Evolutionary conservation across 92 coral and sea anemone genomes (phyloP).

Genomic region (Palythoa grandis): DNA sequence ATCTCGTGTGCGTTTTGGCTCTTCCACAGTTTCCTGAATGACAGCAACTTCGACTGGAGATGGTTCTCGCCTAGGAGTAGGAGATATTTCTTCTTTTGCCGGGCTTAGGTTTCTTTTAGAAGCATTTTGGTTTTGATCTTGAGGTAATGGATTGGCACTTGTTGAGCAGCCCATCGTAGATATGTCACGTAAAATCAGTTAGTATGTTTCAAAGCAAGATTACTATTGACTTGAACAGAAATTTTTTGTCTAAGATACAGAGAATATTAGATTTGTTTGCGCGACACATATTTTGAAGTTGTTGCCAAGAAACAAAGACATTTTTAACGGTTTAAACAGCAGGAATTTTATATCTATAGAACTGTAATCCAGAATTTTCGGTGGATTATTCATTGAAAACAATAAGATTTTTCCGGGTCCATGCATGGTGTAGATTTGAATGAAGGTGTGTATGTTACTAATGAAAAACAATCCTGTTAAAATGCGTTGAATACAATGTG

Average conservation of each 20-base stretch:
- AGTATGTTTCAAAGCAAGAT: neutral
- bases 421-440: too few species aligned
- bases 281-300: too few species aligned
- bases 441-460: too few species aligned
- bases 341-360: too few species aligned
- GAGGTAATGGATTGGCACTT: neutral
- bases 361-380: too few species aligned
- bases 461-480: too few species aligned
- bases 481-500: too few species aligned
- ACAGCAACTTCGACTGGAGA: neutral
- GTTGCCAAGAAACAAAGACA: too few species aligned
- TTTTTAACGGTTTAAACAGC: too few species aligned
- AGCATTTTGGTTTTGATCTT: neutral
- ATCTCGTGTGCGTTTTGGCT: conserved; percentile 17
- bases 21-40: neutral
- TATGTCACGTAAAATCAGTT: neutral
- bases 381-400: too few species aligned
- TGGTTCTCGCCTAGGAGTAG: neutral
- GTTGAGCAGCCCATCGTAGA: conserved; percentile 18
- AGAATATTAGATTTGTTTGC: too few species aligned
- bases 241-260: neutral
- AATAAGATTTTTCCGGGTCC: too few species aligned
- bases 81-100: neutral
- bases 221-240: neutral
- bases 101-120: conserved; percentile 1